These are phyloP conservation scores for Calypte anna DNA, from an alignment of 2,113 vertebrate genomes.

Conservation along the genomic window DNA sequence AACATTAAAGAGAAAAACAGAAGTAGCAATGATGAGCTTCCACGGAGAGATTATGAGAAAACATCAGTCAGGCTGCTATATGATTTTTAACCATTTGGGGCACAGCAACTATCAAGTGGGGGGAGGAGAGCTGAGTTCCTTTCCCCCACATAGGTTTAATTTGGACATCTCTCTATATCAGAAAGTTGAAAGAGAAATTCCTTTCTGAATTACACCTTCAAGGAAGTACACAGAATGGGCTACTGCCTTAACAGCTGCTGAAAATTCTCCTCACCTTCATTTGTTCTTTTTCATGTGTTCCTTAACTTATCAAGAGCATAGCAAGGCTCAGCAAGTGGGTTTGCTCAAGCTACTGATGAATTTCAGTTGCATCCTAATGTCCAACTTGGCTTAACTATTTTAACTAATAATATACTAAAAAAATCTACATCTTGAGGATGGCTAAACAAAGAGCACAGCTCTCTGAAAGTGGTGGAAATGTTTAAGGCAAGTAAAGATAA, in stretches of 20 bases:
- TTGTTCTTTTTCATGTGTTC: background rate
- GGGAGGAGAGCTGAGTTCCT: background rate
- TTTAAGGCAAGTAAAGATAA: background rate
- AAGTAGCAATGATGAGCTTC: background rate
- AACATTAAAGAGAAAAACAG: background rate
- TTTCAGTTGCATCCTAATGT: background rate
- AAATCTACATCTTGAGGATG: background rate
- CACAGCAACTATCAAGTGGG: rapidly evolving
- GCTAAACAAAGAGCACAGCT: background rate
- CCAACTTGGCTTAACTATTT: background rate
- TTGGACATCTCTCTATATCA: background rate
- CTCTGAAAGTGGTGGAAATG: background rate
- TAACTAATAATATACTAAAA: background rate
- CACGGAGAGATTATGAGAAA: background rate
- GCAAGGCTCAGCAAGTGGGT: background rate
- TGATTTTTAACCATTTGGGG: rapidly evolving
- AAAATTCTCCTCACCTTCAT: background rate
- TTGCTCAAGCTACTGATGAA: rapidly evolving
- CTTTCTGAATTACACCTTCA: background rate
- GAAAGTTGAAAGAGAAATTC: background rate
- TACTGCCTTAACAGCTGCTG: background rate
- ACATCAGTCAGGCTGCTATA: background rate
- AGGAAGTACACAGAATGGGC: background rate
- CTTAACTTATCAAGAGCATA: rapidly evolving
- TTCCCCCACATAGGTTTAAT: background rate